Base-by-base conservation (phyloP, 2,113 vertebrate species). In the Oryzias curvinotus region DNA sequence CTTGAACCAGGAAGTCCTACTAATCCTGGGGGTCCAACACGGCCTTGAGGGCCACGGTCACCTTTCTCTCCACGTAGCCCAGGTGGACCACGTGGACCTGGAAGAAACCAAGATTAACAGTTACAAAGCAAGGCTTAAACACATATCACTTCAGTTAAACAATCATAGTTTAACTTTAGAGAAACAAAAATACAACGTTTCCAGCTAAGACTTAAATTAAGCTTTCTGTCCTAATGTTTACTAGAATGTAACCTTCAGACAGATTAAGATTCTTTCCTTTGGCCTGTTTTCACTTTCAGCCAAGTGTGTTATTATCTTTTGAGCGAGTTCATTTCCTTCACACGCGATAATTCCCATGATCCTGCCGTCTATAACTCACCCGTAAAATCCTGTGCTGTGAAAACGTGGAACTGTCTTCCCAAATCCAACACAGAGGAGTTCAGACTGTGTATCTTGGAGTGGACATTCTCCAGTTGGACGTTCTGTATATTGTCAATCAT, bases 401-500 rank as follows among this genome's bases (percentile, higher is more conserved):
- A 91, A 67, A 77, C 76, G 25, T 91, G 85, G 79, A 96, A 89
- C 70, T 90, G 87, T 1, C 85, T 74, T 41, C 84, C 83, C 62
- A 95, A 75, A 3, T 91, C 77, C 53, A 90, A 62, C 65, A 98
- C 57, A 1, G 95, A 95, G 17, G 89, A 84, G 78, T 97, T 96
- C 53, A 98, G 89, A 55, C 68, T 68, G 3, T 85, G 77, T 0
- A 96, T 85, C 48, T 85, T 71, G 12, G 77, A 88, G 59, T 90
- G 83, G 59, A 95, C 68, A 4, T 78, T 72, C 77, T 88, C 83
- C 8, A 94, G 85, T 75, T 95, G 92, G 7, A 91, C 78, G 3
- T 84, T 88, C 44, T 94, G 88, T 58, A 95, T 91, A 73, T 90
- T 91, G 41, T 93, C 78, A 43, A 98, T 90, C 52, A 89, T 59